Evolutionary conservation across 1,140 invertebrate genomes (phyloP), one percentile per base, ranked within the genome.

Genomic region (Macrostomum lignano): DNA sequence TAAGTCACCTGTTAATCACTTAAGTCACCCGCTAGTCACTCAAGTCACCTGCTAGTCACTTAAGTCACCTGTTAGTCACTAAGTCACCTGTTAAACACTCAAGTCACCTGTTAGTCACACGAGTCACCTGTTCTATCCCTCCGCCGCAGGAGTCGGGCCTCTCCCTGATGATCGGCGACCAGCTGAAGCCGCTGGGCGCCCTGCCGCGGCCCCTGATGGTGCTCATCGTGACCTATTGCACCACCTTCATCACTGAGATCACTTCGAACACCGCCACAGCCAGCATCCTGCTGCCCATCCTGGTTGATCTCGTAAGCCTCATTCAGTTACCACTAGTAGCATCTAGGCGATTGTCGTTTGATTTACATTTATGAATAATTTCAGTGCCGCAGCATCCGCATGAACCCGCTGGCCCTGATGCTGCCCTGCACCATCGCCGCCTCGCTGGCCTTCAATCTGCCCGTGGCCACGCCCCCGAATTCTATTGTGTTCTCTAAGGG

Each of bases 381-480:
- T 31, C 44, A 67, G 65, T 58, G 62, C 11, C 14, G 54, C 6
- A 42, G 41, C 2, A 47, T 60, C 1, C 25, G 51, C 3, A 42
- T 65, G 0, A 72, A 86, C 62, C 81, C 81, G 0, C 47, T 84
- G 33, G 77, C 73, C 51, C 61, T 82, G 44, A 77, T 82, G 65
- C 54, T 86, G 36, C 78, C 81, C 1, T 69, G 74, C 0, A 66
- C 74, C 0, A 50, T 55, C 73, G 26, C 67, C 66, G 74, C 72
- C 48, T 78, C 74, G 5, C 79, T 62, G 43, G 65, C 66, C 11
- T 70, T 68, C 46, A 68, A 72, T 58, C 49, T 74, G 45, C 78
- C 78, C 2, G 74, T 81, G 1, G 68, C 69, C 13, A 73, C 72
- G 2, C 77, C 79, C 3, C 81, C 81, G n/a, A 91, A 91, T 56